Evolutionary conservation across 2,888 invertebrate species (phyloP).

Genomic region (Neuroscelio doddi): DNA sequence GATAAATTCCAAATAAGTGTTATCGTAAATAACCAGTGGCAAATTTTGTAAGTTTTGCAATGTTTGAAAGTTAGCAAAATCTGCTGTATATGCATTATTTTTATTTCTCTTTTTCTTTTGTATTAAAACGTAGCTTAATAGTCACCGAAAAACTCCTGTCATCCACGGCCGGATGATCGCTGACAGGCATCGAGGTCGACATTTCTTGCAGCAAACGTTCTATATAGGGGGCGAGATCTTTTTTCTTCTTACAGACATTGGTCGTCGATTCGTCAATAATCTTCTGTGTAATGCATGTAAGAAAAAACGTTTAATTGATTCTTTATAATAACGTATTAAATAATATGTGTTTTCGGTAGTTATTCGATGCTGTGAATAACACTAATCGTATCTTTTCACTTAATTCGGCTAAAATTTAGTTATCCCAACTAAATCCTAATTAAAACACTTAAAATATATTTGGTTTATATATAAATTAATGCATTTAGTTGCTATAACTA

Average conservation of each 20-base stretch:
- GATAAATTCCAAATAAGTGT: too few species aligned
- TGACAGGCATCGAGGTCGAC: conserved; percentile 75
- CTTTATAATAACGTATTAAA: conserved; percentile 14
- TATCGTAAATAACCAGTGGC: too few species aligned
- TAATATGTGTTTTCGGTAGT: conserved; percentile 15
- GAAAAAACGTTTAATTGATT: conserved; percentile 29
- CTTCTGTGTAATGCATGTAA: conserved; percentile 56
- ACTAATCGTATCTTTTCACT: too few species aligned
- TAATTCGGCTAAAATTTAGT: too few species aligned
- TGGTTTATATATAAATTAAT: too few species aligned
- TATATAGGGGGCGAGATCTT: conserved; percentile 83
- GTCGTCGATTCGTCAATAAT: conserved; percentile 73
- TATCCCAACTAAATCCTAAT: too few species aligned
- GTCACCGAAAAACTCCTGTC: conserved; percentile 79
- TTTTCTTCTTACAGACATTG: conserved; percentile 80
- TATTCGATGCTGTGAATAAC: too few species aligned
- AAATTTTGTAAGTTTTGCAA: conserved; percentile 7
- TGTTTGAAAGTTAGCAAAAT: too few species aligned
- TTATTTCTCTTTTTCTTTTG: conserved; percentile 31
- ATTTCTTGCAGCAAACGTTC: conserved; percentile 82
- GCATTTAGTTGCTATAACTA: too few species aligned
- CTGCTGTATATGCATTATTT: conserved; percentile 8
- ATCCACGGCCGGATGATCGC: conserved; percentile 77
- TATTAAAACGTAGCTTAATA: conserved; percentile 68
- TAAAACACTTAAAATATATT: too few species aligned